Evolutionary conservation across 2,888 invertebrate genomes (phyloP).

Genomic region (Notodonta ziczac): DNA sequence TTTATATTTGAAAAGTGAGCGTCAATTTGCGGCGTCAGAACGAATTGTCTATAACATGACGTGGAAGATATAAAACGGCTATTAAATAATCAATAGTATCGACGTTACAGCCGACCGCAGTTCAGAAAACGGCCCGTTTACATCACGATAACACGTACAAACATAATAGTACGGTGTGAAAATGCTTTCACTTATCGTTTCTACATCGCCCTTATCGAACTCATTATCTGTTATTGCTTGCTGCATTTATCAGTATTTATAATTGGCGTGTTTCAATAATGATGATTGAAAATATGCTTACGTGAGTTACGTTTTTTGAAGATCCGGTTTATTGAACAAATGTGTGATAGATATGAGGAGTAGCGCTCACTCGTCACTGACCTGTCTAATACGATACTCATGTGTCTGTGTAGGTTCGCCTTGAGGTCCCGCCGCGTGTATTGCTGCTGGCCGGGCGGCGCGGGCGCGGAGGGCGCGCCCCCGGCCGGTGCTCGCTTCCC

Average conservation of each 20-base stretch:
- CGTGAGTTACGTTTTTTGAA: conserved; percentile 15
- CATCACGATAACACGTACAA: conserved; percentile 39
- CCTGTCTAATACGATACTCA: conserved; percentile 83
- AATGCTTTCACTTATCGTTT: conserved; percentile 44
- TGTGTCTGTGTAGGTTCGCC: conserved; percentile 81
- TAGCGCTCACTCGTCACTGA: conserved; percentile 52
- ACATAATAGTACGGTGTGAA: conserved; percentile 38
- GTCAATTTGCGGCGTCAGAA: conserved; percentile 28
- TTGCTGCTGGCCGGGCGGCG: conserved; percentile 59
- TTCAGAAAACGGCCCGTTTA: conserved; percentile 34
- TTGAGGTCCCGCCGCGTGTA: conserved; percentile 79
- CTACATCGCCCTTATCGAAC: conserved; percentile 33
- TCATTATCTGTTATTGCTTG: conserved; percentile 37
- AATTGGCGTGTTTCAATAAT: conserved; percentile 24
- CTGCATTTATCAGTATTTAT: conserved; percentile 18
- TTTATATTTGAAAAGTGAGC: conserved; percentile 23
- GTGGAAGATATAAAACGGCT: conserved; percentile 29
- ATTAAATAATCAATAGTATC: conserved; percentile 42
- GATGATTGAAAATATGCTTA: conserved; percentile 14
- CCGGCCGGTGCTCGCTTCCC: conserved; percentile 77
- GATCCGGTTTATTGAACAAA: conserved; percentile 12
- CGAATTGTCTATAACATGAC: conserved; percentile 20
- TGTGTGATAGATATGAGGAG: conserved; percentile 5
- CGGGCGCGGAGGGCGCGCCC: conserved; percentile 53
- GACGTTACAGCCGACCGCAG: conserved; percentile 31